Conservation (phyloP, 1,140 invertebrate species). For the Galendromus occidentalis region DNA sequence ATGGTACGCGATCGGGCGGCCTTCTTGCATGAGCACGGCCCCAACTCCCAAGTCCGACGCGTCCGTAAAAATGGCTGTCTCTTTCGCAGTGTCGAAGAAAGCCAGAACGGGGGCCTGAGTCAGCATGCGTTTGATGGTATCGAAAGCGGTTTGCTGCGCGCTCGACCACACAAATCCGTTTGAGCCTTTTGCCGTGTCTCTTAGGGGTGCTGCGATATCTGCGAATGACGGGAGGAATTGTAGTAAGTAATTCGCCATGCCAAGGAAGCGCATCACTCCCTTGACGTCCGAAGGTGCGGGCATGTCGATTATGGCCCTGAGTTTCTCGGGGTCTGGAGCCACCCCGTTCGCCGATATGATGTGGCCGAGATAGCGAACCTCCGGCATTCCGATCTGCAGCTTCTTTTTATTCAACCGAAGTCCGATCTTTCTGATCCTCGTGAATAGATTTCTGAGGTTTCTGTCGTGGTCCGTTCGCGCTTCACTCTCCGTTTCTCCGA, state of each 20-base stretch:
- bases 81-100: no score
- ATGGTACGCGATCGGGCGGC: no score
- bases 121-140: no score
- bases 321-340: slow-evolving; percentile 27
- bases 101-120: no score
- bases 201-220: not conserved
- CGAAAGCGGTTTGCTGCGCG: no score
- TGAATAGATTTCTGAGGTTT: not conserved
- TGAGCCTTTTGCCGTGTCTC: not conserved
- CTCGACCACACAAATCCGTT: no score
- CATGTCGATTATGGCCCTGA: slow-evolving; percentile 27
- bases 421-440: not conserved
- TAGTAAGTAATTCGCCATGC: slow-evolving; percentile 17
- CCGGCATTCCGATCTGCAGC: not conserved
- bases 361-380: slow-evolving; percentile 20
- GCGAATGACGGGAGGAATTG: not conserved
- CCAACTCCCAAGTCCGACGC: no score
- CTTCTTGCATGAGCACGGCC: no score
- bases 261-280: slow-evolving; percentile 26
- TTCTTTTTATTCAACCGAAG: slow-evolving; percentile 6
- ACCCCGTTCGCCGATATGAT: slow-evolving; percentile 23
- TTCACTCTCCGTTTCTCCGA: not conserved
- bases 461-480: not conserved
- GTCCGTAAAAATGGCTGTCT: no score
- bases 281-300: slow-evolving; percentile 24